Conservation (phyloP, 53 echinoderm and acorn worm species). For the Crossaster papposus region DNA sequence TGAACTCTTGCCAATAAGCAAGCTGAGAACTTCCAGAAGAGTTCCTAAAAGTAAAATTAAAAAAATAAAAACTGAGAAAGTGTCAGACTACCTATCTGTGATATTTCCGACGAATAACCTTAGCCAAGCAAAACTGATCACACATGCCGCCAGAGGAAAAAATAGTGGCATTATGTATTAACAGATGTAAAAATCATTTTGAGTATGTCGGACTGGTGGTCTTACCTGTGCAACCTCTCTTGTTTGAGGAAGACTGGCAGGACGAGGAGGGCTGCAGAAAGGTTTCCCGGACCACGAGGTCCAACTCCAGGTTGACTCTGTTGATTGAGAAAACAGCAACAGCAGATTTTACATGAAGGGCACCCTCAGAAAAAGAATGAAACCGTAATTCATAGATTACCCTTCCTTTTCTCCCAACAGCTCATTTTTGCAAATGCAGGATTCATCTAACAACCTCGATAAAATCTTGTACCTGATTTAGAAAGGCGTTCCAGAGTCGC, state of each 20-base stretch:
- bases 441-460: too few species aligned
- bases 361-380: too few species aligned
- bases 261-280: slow-evolving; percentile 48
- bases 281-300: slow-evolving; percentile 71
- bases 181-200: neutral
- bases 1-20: slow-evolving; percentile 13
- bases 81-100: too few species aligned
- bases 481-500: too few species aligned
- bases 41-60: slow-evolving; percentile 52
- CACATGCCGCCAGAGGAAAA: too few species aligned
- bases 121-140: neutral
- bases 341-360: too few species aligned
- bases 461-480: too few species aligned
- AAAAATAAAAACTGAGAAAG: neutral
- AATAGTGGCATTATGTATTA: neutral
- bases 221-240: slow-evolving; percentile 80
- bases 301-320: slow-evolving; percentile 89
- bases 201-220: neutral
- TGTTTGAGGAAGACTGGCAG: slow-evolving; percentile 46
- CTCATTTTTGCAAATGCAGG: too few species aligned
- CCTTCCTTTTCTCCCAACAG: neutral
- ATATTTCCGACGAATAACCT: too few species aligned
- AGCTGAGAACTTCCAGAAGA: slow-evolving; percentile 58
- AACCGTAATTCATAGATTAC: neutral
- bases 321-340: neutral